These are phyloP conservation scores for Acanthopagrus latus DNA, from an alignment of 2,797 vertebrate species.

Conservation along the genomic window DNA sequence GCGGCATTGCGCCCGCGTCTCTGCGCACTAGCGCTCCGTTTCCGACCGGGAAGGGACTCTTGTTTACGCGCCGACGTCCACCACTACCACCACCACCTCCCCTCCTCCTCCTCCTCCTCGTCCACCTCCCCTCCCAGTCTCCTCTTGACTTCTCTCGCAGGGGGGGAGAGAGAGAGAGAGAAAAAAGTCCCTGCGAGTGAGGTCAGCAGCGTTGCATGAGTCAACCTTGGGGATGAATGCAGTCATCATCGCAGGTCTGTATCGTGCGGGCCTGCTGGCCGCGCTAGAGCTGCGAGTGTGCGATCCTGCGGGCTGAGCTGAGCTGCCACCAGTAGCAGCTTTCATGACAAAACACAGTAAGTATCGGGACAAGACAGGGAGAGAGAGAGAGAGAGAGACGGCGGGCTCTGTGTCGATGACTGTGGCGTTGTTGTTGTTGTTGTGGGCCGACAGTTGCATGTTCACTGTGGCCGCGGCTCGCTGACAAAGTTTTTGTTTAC, in stretches of 20 bases:
- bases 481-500: slow-evolving; percentile 77
- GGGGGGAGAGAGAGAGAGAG: neutral
- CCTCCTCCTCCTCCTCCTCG: slow-evolving; percentile 25
- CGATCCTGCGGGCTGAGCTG: slow-evolving; percentile 51
- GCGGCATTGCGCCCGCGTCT: slow-evolving; percentile 38
- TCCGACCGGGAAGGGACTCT: slow-evolving; percentile 46
- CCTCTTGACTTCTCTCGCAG: slow-evolving; percentile 62
- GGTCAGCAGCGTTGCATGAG: slow-evolving; percentile 87
- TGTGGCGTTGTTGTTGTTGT: slow-evolving; percentile 26
- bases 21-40: slow-evolving; percentile 60
- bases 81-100: neutral
- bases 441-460: slow-evolving; percentile 25
- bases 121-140: too few species aligned
- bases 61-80: slow-evolving; percentile 51
- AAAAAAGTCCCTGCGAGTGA: slow-evolving; percentile 77
- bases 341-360: slow-evolving; percentile 69
- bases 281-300: slow-evolving; percentile 66
- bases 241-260: slow-evolving; percentile 75
- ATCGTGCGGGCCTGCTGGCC: slow-evolving; percentile 59
- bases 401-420: neutral
- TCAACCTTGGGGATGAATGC: slow-evolving; percentile 86
- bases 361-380: slow-evolving; percentile 42
- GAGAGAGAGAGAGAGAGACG: neutral
- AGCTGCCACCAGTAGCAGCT: slow-evolving; percentile 48
- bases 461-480: slow-evolving; percentile 38